These are phyloP conservation scores for Epiblema foenella DNA, from an alignment of 2,888 invertebrate genomes.

Conservation along the genomic window DNA sequence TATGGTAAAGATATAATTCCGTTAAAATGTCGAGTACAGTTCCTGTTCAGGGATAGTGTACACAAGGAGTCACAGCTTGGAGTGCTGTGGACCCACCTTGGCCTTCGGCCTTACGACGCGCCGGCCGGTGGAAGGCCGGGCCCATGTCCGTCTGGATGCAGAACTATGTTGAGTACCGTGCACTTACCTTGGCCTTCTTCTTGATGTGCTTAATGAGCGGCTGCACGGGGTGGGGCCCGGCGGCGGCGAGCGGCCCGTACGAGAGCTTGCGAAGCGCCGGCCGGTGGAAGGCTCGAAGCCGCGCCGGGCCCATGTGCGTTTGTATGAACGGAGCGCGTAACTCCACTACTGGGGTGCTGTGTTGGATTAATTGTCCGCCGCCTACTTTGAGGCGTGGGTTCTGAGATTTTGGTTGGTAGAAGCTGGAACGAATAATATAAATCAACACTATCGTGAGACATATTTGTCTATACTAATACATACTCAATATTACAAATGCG, in stretches of 20 bases:
- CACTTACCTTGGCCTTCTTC: constrained; percentile 91
- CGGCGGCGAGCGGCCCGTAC: constrained; percentile 90
- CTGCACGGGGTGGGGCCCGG: constrained; percentile 91
- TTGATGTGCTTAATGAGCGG: constrained; percentile 95
- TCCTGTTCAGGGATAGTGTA: too few relatives aligned
- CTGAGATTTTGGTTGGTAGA: constrained; percentile 95
- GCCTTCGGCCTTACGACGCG: too few relatives aligned
- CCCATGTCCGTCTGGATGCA: too few relatives aligned
- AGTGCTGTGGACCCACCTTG: too few relatives aligned
- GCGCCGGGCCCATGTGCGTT: constrained; percentile 91
- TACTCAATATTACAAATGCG: too few relatives aligned
- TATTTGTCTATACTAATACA: too few relatives aligned
- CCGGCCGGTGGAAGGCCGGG: too few relatives aligned
- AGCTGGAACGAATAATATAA: constrained; percentile 86
- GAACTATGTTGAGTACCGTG: too few relatives aligned
- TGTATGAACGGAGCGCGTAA: constrained; percentile 97
- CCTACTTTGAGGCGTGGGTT: constrained; percentile 93
- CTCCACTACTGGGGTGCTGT: constrained; percentile 99
- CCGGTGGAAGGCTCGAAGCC: constrained; percentile 96
- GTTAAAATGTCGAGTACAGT: too few relatives aligned
- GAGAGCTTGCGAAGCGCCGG: constrained; percentile 95
- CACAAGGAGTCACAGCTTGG: too few relatives aligned
- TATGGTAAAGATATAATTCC: too few relatives aligned
- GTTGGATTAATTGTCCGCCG: constrained; percentile 96
- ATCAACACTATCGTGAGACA: too few relatives aligned